Evolutionary conservation across 2,888 invertebrate genomes (phyloP).

Genomic region (Epistrophe grossulariae): DNA sequence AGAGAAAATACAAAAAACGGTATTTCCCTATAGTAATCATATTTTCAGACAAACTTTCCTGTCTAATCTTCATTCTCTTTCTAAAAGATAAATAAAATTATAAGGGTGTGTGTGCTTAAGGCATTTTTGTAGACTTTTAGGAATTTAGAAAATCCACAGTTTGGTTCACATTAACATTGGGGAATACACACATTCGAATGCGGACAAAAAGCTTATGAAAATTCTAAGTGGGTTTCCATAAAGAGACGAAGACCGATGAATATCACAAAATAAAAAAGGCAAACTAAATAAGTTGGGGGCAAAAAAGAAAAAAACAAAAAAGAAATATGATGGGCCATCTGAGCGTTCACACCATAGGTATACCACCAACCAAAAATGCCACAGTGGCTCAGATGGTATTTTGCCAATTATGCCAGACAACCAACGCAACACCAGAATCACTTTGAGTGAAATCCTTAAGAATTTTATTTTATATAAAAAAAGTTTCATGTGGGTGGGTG

Average conservation of each 20-base stretch:
- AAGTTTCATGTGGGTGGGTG: neutral
- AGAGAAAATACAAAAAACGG: neutral
- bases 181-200: slow-evolving; percentile 25
- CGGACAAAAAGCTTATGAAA: slow-evolving; percentile 20
- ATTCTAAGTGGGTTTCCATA: slow-evolving; percentile 8
- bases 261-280: slow-evolving; percentile 10
- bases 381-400: slow-evolving; percentile 37
- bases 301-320: neutral
- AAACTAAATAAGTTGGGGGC: slow-evolving; percentile 19
- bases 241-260: neutral
- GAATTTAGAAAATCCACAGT: slow-evolving; percentile 5
- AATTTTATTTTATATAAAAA: slow-evolving; percentile 11
- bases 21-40: slow-evolving; percentile 25
- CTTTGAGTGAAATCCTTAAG: slow-evolving; percentile 13
- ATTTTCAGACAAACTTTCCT: slow-evolving; percentile 19
- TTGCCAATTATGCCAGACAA: slow-evolving; percentile 22
- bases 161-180: slow-evolving; percentile 1
- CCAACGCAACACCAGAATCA: neutral
- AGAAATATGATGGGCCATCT: slow-evolving; percentile 19
- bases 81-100: neutral
- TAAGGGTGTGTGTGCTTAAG: neutral
- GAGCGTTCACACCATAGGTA: slow-evolving; percentile 13
- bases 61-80: neutral
- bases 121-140: neutral
- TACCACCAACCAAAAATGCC: neutral